Percentiles rank a stretch among this genome's conserved stretches.
These are phyloP conservation scores for Myiozetetes cayanensis DNA, from an alignment of 2,113 vertebrate genomes.

Conservation along the genomic window DNA sequence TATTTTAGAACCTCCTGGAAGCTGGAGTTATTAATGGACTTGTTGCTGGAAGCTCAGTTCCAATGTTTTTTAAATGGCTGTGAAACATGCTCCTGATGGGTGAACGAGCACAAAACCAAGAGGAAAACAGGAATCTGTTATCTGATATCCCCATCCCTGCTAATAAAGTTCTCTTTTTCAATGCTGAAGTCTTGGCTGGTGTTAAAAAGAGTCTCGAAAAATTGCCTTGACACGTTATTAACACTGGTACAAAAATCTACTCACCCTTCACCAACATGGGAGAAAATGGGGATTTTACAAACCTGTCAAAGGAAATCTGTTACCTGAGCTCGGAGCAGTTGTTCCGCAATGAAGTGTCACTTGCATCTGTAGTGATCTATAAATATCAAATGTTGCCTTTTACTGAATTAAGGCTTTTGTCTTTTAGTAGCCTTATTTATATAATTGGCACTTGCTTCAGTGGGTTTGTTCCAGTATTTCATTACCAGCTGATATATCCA, in stretches of 20 bases:
- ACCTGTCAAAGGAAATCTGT: not conserved
- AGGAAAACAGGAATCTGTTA: not conserved
- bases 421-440: conserved; percentile 17
- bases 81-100: not conserved
- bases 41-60: conserved; percentile 34
- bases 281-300: not conserved
- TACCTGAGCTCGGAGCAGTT: not conserved
- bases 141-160: not conserved
- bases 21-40: not conserved
- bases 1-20: conserved; percentile 26
- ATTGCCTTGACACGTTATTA: not conserved
- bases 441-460: not conserved
- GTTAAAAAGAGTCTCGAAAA: not conserved
- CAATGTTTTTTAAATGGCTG: not conserved
- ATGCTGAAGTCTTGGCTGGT: not conserved
- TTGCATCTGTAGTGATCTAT: not conserved
- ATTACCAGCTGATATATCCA: not conserved
- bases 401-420: not conserved
- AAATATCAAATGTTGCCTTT: not conserved
- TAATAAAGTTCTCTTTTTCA: not conserved
- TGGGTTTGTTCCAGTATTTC: not conserved
- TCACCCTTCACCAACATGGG: not conserved
- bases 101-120: not conserved
- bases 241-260: not conserved
- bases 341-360: not conserved